Percentiles rank a stretch among this genome's conserved stretches.
Conservation (phyloP, 2,888 invertebrate genomes). For the Caenorhabditis becei region DNA sequence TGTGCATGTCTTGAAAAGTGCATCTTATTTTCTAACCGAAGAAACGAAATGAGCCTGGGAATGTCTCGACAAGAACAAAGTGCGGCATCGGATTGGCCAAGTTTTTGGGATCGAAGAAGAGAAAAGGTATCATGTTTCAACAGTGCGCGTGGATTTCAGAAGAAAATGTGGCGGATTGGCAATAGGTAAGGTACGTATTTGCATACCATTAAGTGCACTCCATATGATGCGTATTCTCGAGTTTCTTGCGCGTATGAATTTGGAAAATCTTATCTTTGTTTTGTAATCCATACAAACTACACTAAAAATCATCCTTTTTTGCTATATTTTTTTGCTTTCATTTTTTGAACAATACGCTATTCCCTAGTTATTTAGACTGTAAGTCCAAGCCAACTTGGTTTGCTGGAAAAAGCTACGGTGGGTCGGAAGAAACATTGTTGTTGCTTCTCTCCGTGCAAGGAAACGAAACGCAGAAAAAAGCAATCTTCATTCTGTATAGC, state of each 20-base stretch:
- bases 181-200: conserved; percentile 49
- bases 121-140: conserved; percentile 60
- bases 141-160: conserved; percentile 62
- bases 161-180: conserved; percentile 55
- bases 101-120: conserved; percentile 49
- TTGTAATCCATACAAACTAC: conserved; percentile 8
- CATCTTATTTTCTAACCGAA: conserved; percentile 8
- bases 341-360: too few species aligned
- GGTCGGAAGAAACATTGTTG: conserved; percentile 39
- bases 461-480: conserved; percentile 23
- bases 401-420: conserved; percentile 35
- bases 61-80: conserved; percentile 54
- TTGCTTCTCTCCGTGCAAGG: conserved; percentile 25
- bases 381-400: too few species aligned
- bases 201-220: conserved; percentile 59
- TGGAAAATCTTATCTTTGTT: conserved; percentile 33
- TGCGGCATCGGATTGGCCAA: conserved; percentile 48
- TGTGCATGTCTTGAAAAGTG: conserved; percentile 10
- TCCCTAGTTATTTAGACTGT: too few species aligned
- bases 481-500: conserved; percentile 40
- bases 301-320: neutral
- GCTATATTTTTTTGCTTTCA: too few species aligned
- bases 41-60: conserved; percentile 54
- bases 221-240: conserved; percentile 52
- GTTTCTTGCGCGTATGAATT: conserved; percentile 34